Base-by-base conservation (phyloP, 2,113 vertebrate species). In the Amia ocellicauda region DNA sequence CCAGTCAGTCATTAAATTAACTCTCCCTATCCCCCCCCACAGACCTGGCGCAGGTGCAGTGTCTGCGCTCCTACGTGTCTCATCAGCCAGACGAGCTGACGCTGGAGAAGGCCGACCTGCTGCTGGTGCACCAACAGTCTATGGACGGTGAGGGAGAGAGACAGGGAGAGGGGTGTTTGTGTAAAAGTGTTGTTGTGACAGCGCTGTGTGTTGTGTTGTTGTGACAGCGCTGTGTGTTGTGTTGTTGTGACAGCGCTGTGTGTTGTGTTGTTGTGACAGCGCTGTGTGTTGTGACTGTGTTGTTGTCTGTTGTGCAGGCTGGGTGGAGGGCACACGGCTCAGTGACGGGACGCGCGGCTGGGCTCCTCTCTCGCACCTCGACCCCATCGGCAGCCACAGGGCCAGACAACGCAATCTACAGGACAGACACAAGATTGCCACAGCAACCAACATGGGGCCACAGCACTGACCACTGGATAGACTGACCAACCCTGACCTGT, bases 61-160 rank as follows among this genome's bases (percentile, higher is more conserved):
- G 97, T 67, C 86, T 98, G 29, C 86, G 89, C 68, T 87, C 91
- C 0, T 92, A 91, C 80, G 84, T 93, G 43, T 86, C 91, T 31
- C 91, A 94, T 55, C 95, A 99, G 80, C 94, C 97, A 0, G 97
- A 99, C 36, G 96, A 98, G 72, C 62, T 98, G 69, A 91, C 89
- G 0, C 78, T 99, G 56, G 96, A 99, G 80, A 99, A 98, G 81
- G 97, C 96, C 0, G 96, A 99, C 0, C 86, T 98, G 47, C 75
- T 98, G 20, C 85, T 97, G 73, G 91, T 97, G 58, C 93, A 90
- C 61, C 89, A 93, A 73, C 82, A 93, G 54, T 95, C 92, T 78
- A 92, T 78, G 1, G 96, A 98, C 24, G 89, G 97, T 98, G 79
- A 94, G 90, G 59, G 43, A 10, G 42, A 42, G 23, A 47, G 45